Base-by-base conservation (phyloP, 2,113 vertebrate genomes). In the Fukomys damarensis region DNA sequence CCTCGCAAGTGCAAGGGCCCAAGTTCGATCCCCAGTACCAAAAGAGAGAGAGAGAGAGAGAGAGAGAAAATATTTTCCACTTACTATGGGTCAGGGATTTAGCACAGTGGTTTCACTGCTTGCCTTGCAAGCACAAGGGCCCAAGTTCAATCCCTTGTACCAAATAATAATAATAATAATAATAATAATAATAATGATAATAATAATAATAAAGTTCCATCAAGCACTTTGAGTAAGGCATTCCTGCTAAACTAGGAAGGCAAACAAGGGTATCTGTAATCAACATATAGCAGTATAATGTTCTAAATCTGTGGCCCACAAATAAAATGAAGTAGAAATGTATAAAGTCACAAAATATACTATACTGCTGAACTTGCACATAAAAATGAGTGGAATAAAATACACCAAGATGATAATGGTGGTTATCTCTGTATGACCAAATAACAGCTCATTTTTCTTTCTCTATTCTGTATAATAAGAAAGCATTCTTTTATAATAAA, bases 351-450 rank as follows among this genome's bases (percentile, higher is more conserved):
- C 58, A 59, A 8, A 89, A 13, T n/a, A 52, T 77, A 86, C 82
- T 46, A 87, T 72, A 80, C 49, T 79, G 2, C 74, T 95, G 86
- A 92, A 89, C 16, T 72, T 56, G n/a, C 11, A 86, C 19, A 95
- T 93, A 89, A 95, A 95, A 86, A 79, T 85, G 56, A 86, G 54
- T 81, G 24, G 32, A 91, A 63, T 32, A 89, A 91, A 95, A 82
- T 49, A 63, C 35, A 86, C 24, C 7, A 82, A 38, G 46, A 87
- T 52, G 20, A 63, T 84, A 74, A 83, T 14, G 68, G 46, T 43
- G 20, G 3, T 93, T 74, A 84, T 93, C 68, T 66, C 46, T 80
- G 17, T 81, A 20, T 88, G 65, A 56, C 81, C 43, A 93, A 81
- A 85, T 81, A 43, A 82, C 1, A 65, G 59, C 26, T 77, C 59